Percentiles rank a stretch among this genome's conserved stretches.
These are phyloP conservation scores for Epizoanthus illoricatus DNA, from an alignment of 92 coral and sea anemone species.

Conservation along the genomic window DNA sequence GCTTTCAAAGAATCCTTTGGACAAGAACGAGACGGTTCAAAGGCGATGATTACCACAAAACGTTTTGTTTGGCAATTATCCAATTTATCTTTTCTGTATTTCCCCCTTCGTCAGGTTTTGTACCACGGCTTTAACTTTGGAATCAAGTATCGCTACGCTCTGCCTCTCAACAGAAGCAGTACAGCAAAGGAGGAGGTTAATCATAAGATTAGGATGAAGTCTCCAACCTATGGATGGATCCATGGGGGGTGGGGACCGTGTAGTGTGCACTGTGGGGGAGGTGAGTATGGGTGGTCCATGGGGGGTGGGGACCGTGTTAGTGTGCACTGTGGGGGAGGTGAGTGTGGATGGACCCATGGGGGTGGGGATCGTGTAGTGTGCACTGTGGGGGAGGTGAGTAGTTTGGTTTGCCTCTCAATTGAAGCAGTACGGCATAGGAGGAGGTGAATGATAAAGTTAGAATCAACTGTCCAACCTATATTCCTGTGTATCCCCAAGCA, in stretches of 20 bases:
- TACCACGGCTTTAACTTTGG: slow-evolving; percentile 94
- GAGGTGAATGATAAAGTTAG: too few species aligned
- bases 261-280: slow-evolving; percentile 81
- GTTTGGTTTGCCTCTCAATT: too few species aligned
- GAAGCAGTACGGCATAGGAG: too few species aligned
- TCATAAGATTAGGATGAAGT: slow-evolving; percentile 32
- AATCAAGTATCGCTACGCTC: slow-evolving; percentile 84
- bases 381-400: slow-evolving; percentile 81
- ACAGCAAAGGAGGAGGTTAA: slow-evolving; percentile 31
- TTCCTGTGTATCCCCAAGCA: too few species aligned
- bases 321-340: slow-evolving; percentile 38
- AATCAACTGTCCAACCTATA: too few species aligned
- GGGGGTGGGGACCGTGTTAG: slow-evolving; percentile 36
- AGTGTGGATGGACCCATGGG: slow-evolving; percentile 87
- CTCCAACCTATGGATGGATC: slow-evolving; percentile 87
- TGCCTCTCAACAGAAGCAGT: slow-evolving; percentile 69
- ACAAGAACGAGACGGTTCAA: too few species aligned
- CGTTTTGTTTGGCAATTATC: too few species aligned
- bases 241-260: slow-evolving; percentile 90
- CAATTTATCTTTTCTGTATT: background rate
- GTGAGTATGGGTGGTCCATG: slow-evolving; percentile 30
- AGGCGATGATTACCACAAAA: too few species aligned
- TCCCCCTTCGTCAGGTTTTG: slow-evolving; percentile 57
- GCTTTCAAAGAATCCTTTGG: too few species aligned
- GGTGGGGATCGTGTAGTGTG: slow-evolving; percentile 81